Conservation (phyloP, 2,113 vertebrate species). For the Nibea albiflora region DNA sequence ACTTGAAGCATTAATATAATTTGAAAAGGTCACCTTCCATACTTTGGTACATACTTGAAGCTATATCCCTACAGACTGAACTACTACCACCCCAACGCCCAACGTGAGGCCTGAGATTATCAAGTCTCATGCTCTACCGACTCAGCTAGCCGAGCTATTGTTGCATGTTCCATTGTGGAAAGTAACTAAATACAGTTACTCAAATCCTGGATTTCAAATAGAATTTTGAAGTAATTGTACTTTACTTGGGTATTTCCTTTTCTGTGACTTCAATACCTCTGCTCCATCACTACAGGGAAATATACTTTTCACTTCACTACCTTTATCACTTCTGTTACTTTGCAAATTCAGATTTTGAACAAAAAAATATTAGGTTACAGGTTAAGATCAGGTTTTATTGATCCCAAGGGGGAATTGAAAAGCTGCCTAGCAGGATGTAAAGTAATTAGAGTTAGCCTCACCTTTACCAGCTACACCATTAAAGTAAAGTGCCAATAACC, state of each 20-base stretch:
- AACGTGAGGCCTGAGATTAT: too few relatives aligned
- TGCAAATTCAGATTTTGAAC: not conserved
- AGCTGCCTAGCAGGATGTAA: not conserved
- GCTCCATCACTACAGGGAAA: not conserved
- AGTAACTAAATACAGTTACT: not conserved
- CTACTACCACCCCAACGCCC: too few relatives aligned
- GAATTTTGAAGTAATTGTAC: not conserved
- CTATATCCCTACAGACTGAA: too few relatives aligned
- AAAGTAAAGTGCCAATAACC: not conserved
- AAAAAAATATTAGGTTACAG: not conserved
- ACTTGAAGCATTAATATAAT: too few relatives aligned
- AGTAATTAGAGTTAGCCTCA: not conserved
- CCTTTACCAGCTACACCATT: not conserved
- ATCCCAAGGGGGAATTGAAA: not conserved
- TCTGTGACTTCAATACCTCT: not conserved
- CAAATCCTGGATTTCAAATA: not conserved
- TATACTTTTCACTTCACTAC: too few relatives aligned
- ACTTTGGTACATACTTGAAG: too few relatives aligned
- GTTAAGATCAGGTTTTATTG: not conserved
- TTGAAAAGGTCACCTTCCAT: too few relatives aligned
- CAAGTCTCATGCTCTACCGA: too few relatives aligned
- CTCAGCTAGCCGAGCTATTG: too few relatives aligned
- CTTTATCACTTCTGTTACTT: not conserved
- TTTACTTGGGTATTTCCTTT: not conserved
- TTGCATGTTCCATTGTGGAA: too few relatives aligned